Conservation (phyloP, 2,888 invertebrate genomes). For the Noctua pronuba region DNA sequence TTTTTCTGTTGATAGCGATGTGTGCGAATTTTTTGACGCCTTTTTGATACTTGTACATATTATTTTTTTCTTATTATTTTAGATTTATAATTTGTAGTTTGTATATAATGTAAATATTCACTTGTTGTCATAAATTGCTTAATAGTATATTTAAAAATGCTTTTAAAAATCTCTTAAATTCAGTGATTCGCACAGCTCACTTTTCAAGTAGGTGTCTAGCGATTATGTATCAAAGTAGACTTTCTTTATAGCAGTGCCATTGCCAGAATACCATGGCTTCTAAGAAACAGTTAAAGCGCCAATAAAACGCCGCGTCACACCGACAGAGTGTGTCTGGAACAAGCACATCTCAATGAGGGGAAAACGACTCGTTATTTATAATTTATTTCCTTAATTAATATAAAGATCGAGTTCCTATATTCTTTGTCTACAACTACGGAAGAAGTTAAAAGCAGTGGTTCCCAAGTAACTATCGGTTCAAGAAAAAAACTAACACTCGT, state of each 20-base stretch:
- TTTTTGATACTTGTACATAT: too few relatives aligned
- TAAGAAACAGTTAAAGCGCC: slow-evolving; percentile 13
- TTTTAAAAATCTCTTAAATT: neutral
- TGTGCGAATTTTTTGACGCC: too few relatives aligned
- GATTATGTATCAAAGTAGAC: neutral
- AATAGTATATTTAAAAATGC: neutral
- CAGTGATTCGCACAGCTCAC: neutral
- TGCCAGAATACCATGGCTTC: slow-evolving; percentile 17
- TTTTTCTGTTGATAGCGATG: too few relatives aligned
- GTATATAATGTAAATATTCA: too few relatives aligned
- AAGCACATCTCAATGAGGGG: slow-evolving; percentile 67
- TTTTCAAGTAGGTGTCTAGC: neutral
- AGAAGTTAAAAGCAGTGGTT: slow-evolving; percentile 49
- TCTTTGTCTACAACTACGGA: slow-evolving; percentile 38
- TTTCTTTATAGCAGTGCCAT: neutral
- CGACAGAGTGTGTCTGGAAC: slow-evolving; percentile 62
- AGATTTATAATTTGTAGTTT: too few relatives aligned
- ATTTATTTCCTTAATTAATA: slow-evolving; percentile 87
- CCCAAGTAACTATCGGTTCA: neutral
- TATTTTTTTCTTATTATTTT: too few relatives aligned
- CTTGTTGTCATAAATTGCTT: neutral
- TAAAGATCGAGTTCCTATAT: slow-evolving; percentile 66
- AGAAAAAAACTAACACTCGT: neutral
- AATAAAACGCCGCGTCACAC: slow-evolving; percentile 48
- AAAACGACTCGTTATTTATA: slow-evolving; percentile 79